Conservation (phyloP, 2,888 invertebrate genomes). For the Platypus cylindrus region DNA sequence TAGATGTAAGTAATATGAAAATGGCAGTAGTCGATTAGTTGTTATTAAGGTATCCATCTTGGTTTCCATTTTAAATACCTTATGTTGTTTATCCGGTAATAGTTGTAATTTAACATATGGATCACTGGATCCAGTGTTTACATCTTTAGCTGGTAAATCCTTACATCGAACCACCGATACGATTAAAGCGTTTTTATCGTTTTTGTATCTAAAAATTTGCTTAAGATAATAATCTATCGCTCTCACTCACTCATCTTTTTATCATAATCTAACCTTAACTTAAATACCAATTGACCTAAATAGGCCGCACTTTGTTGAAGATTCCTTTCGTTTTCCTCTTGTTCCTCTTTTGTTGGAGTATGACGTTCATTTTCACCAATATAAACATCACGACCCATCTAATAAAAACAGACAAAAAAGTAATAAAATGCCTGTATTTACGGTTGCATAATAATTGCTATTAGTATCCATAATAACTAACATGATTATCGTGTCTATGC, state of each 20-base stretch:
- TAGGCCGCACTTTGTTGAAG: constrained; percentile 47
- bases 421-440: too few relatives aligned
- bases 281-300: constrained; percentile 81
- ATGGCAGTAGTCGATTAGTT: too few relatives aligned
- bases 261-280: constrained; percentile 58
- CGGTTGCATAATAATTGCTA: too few relatives aligned
- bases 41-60: too few relatives aligned
- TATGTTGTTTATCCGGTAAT: constrained; percentile 94
- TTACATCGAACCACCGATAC: constrained; percentile 86
- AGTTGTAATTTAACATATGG: constrained; percentile 97
- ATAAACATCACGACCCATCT: constrained; percentile 34
- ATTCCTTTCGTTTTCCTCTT: constrained; percentile 47
- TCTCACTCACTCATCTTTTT: too few relatives aligned
- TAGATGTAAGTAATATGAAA: constrained; percentile 1
- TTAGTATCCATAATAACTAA: too few relatives aligned
- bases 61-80: constrained; percentile 97
- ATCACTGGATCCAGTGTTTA: constrained; percentile 71
- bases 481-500: constrained; percentile 12
- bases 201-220: constrained; percentile 56
- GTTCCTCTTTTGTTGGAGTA: constrained; percentile 41
- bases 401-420: too few relatives aligned
- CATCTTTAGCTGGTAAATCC: constrained; percentile 76
- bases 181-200: constrained; percentile 79
- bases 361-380: constrained; percentile 36
- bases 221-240: too few relatives aligned